Conservation (phyloP, 2,888 invertebrate species). For the Troides aeacus region DNA sequence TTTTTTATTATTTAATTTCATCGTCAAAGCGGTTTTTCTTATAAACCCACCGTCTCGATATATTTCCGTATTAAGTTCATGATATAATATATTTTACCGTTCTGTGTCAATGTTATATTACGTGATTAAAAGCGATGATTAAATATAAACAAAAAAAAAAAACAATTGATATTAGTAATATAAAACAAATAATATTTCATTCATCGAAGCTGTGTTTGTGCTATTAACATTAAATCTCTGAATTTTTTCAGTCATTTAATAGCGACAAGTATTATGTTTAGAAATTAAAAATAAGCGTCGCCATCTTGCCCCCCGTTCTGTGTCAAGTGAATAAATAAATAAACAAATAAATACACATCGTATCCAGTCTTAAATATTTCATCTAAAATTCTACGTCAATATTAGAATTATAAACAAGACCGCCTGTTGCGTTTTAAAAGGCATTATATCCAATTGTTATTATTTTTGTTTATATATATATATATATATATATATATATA, state of each 20-base stretch:
- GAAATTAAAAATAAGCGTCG: conserved; percentile 8
- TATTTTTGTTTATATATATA: background rate
- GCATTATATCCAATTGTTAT: background rate
- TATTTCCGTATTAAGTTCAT: background rate
- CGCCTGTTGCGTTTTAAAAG: background rate
- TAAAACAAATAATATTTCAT: background rate
- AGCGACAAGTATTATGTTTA: background rate
- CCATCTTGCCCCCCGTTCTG: conserved; percentile 4
- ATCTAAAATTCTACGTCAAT: conserved; percentile 21
- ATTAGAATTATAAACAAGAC: conserved; percentile 12
- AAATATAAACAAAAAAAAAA: background rate
- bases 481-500: background rate
- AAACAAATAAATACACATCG: conserved; percentile 11
- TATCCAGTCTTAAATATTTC: conserved; percentile 28
- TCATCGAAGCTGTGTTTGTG: background rate
- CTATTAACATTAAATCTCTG: background rate
- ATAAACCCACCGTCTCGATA: background rate
- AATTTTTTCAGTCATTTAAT: background rate
- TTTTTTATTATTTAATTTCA: conserved; percentile 1
- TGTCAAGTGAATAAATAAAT: background rate
- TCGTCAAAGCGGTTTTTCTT: conserved; percentile 6
- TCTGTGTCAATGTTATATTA: too few species aligned
- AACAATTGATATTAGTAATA: background rate
- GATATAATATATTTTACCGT: background rate
- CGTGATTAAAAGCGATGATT: background rate